Conservation (phyloP, 2,797 vertebrate genomes). For the Sebastes matsubarae region DNA sequence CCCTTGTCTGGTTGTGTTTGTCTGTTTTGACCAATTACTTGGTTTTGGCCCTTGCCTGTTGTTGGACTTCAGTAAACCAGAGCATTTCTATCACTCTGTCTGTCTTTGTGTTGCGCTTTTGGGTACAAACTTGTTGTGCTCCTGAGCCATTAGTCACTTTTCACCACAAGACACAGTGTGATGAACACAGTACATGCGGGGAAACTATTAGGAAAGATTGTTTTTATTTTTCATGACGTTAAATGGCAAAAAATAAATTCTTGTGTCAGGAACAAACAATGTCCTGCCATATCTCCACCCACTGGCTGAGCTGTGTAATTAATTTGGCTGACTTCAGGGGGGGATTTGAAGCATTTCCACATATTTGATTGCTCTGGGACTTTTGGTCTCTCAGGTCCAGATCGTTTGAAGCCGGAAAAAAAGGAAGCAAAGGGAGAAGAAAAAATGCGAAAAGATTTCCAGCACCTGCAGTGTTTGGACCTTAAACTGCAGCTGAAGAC, state of each 20-base stretch:
- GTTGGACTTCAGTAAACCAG: not conserved
- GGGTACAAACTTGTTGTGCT: not conserved
- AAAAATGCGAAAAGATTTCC: constrained; percentile 20
- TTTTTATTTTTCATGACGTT: not conserved
- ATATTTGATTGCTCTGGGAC: constrained; percentile 35
- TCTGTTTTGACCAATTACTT: not conserved
- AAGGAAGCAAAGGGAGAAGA: not conserved
- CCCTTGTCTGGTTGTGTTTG: not conserved
- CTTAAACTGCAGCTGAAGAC: constrained; percentile 35
- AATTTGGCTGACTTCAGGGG: not conserved
- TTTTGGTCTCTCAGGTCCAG: constrained; percentile 31
- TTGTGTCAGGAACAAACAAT: not conserved
- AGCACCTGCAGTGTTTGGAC: constrained; percentile 28
- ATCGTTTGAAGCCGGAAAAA: constrained; percentile 27
- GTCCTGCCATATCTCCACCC: not conserved
- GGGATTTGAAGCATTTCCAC: constrained; percentile 20
- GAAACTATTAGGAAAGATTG: not conserved
- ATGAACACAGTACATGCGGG: too few relatives aligned
- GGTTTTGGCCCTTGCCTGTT: not conserved
- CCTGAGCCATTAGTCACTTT: not conserved
- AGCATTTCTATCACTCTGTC: not conserved
- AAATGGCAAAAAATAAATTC: not conserved
- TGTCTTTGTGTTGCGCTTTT: not conserved
- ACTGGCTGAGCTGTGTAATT: constrained; percentile 3
- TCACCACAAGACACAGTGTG: not conserved